Evolutionary conservation across 2,797 vertebrate genomes (phyloP).

Genomic region (Enteromius viviparus): DNA sequence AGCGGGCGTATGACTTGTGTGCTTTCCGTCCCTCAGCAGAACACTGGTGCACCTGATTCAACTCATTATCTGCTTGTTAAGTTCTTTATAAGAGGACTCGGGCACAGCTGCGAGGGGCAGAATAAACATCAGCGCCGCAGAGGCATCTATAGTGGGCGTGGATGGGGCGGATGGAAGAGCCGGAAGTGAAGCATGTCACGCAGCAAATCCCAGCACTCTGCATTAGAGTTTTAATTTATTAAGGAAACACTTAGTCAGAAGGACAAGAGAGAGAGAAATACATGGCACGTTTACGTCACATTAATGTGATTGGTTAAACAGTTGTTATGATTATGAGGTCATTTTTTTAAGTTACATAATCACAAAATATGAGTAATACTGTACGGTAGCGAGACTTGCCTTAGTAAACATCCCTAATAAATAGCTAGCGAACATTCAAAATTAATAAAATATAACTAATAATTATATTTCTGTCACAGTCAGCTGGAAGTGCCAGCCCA

Average conservation of each 20-base stretch:
- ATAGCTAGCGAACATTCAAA: background rate
- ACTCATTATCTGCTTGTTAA: slow-evolving; percentile 53
- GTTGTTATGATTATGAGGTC: background rate
- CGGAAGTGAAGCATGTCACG: slow-evolving; percentile 9
- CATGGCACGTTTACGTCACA: background rate
- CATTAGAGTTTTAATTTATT: slow-evolving; percentile 12
- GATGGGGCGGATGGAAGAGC: background rate
- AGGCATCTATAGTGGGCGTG: slow-evolving; percentile 1
- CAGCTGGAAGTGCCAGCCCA: no score
- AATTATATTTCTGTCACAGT: background rate
- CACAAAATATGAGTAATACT: background rate
- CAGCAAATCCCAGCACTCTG: slow-evolving; percentile 19
- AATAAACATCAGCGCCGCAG: slow-evolving; percentile 35
- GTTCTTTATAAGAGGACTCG: slow-evolving; percentile 46
- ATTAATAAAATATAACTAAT: no score
- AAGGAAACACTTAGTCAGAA: background rate
- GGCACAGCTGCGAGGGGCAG: slow-evolving; percentile 40
- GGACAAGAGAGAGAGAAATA: slow-evolving; percentile 2
- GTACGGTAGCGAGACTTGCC: background rate
- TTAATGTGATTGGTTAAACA: background rate
- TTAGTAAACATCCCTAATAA: background rate
- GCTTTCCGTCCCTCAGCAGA: slow-evolving; percentile 19
- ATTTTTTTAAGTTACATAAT: background rate
- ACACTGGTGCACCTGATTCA: slow-evolving; percentile 49
- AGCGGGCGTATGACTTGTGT: slow-evolving; percentile 7